Percentiles rank a stretch among this genome's conserved stretches.
Evolutionary conservation across 1,140 invertebrate species (phyloP).

Genomic region (Phocides pigmalion): DNA sequence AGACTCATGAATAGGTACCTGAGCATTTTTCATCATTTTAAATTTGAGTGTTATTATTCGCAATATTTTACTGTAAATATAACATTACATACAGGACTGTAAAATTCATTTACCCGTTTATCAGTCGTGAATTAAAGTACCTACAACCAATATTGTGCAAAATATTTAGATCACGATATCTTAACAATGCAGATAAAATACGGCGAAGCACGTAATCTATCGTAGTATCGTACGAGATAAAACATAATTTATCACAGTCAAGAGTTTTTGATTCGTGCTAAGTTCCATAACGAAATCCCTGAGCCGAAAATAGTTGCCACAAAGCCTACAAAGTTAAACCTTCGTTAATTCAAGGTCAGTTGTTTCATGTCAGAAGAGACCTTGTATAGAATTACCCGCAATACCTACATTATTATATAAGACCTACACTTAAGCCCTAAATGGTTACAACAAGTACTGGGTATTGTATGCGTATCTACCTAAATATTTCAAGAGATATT

Average conservation of each 20-base stretch:
- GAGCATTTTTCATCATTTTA: no score
- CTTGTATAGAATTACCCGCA: background rate
- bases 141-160: background rate
- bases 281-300: slow-evolving; percentile 15
- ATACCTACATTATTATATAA: slow-evolving; percentile 2
- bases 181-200: slow-evolving; percentile 21
- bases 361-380: slow-evolving; percentile 16
- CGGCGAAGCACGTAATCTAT: background rate
- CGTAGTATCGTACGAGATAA: slow-evolving; percentile 19
- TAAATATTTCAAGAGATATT: no score
- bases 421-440: background rate
- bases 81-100: no score
- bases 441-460: background rate
- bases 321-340: slow-evolving; percentile 22
- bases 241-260: slow-evolving; percentile 18
- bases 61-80: no score
- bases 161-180: slow-evolving; percentile 22
- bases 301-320: slow-evolving; percentile 26
- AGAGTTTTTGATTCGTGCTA: slow-evolving; percentile 15
- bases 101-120: no score
- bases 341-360: slow-evolving; percentile 18
- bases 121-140: background rate
- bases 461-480: background rate
- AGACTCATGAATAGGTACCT: no score
- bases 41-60: no score